phyloP scores from a whole-genome alignment of 2,797 vertebrate genomes.

The Sebastes variabilis region DNA sequence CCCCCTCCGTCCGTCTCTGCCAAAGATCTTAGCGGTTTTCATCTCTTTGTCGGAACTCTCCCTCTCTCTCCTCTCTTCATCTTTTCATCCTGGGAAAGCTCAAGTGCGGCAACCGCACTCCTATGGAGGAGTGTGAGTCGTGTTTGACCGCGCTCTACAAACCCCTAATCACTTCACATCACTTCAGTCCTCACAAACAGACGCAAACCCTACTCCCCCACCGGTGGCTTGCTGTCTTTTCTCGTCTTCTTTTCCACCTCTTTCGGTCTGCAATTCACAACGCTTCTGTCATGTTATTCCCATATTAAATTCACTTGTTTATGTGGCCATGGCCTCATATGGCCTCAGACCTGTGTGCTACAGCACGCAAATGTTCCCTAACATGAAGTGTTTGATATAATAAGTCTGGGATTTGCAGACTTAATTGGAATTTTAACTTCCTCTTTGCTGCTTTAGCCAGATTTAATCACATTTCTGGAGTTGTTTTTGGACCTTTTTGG shows the following conservation, averaged over 20 bases:
- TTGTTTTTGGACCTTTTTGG: background rate
- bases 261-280: conserved; percentile 6
- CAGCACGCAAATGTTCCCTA: background rate
- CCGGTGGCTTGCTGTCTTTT: conserved; percentile 28
- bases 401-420: background rate
- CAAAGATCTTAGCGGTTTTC: conserved; percentile 66
- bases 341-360: background rate
- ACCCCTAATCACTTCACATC: conserved; percentile 60
- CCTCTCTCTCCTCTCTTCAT: conserved; percentile 33
- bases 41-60: conserved; percentile 67
- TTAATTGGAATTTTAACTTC: background rate
- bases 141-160: conserved; percentile 60
- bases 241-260: background rate
- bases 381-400: background rate
- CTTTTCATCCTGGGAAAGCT: conserved; percentile 60
- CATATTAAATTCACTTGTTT: background rate
- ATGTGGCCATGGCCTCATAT: background rate
- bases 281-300: conserved; percentile 10
- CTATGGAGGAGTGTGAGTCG: conserved; percentile 33
- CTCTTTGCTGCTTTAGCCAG: background rate
- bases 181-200: conserved; percentile 25
- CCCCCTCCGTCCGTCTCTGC: conserved; percentile 62
- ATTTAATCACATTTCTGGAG: background rate
- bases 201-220: conserved; percentile 7
- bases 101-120: conserved; percentile 39